phyloP scores from a whole-genome alignment of 2,797 vertebrate genomes.

The Babyrousa celebensis region DNA sequence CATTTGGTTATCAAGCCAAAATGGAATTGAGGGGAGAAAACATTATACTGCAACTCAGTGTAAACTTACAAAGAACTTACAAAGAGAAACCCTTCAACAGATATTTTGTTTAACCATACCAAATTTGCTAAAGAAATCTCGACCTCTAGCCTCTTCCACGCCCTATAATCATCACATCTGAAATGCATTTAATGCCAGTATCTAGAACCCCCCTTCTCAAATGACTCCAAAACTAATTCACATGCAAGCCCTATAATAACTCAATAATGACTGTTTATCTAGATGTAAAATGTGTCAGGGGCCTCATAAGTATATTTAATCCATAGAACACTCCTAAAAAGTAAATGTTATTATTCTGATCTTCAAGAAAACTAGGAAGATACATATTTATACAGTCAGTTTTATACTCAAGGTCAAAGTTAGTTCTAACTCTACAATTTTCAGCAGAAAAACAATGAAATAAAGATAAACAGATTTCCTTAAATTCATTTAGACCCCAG shows the following conservation, averaged over 20 bases:
- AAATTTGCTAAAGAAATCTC: background rate
- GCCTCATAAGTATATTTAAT: background rate
- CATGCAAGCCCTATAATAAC: background rate
- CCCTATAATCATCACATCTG: background rate
- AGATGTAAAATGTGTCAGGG: background rate
- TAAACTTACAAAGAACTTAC: background rate
- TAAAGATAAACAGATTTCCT: slow-evolving; percentile 16
- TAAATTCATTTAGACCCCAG: background rate
- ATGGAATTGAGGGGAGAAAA: rapidly evolving
- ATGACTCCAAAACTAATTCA: background rate
- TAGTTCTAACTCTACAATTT: background rate
- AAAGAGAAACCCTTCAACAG: slow-evolving; percentile 18
- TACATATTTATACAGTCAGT: background rate
- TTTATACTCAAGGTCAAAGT: background rate
- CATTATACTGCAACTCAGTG: background rate
- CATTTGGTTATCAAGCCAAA: background rate
- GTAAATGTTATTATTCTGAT: background rate
- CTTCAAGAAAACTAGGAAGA: slow-evolving; percentile 27
- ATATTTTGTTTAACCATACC: background rate
- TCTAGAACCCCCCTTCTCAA: background rate
- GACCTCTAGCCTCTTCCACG: background rate
- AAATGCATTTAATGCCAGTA: background rate
- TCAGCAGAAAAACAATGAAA: background rate
- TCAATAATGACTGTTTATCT: background rate
- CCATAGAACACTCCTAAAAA: background rate